Evolutionary conservation across 2,797 vertebrate genomes (phyloP).

Genomic region (Sebastes trivittatus): DNA sequence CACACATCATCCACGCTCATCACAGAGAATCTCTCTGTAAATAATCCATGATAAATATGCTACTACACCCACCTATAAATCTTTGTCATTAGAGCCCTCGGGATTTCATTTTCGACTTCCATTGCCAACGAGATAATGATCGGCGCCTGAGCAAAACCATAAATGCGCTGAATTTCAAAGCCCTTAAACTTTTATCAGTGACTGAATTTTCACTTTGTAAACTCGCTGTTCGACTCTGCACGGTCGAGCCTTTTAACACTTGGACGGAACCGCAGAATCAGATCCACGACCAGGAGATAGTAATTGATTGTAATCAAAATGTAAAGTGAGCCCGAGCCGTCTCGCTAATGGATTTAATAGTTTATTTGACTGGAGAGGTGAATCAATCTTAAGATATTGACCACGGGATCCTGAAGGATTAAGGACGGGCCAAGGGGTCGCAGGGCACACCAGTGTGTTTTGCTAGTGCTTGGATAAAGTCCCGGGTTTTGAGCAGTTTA

Average conservation of each 20-base stretch:
- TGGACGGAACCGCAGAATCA: conserved; percentile 38
- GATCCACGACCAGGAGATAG: conserved; percentile 41
- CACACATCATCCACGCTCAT: conserved; percentile 58
- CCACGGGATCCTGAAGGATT: conserved; percentile 75
- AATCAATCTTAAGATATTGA: conserved; percentile 84
- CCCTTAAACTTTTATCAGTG: conserved; percentile 2
- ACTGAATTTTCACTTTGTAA: conserved; percentile 15
- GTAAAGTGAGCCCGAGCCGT: conserved; percentile 76
- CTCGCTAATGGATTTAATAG: conserved; percentile 82
- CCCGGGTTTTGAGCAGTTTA: conserved; percentile 69
- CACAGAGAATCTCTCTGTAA: conserved; percentile 58
- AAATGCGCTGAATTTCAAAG: conserved; percentile 40
- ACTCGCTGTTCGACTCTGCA: background rate
- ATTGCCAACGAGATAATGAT: conserved; percentile 56
- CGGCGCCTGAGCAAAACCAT: conserved; percentile 16
- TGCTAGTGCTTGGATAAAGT: conserved; percentile 59
- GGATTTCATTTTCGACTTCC: conserved; percentile 61
- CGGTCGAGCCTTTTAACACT: conserved; percentile 44
- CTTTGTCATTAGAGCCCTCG: conserved; percentile 60
- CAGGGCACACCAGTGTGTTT: conserved; percentile 41
- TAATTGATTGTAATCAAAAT: conserved; percentile 83
- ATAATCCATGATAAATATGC: conserved; percentile 64
- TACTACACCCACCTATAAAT: conserved; percentile 63
- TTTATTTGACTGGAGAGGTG: conserved; percentile 82
- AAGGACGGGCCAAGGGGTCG: conserved; percentile 63